Evolutionary conservation across 2,797 vertebrate species (phyloP).

Genomic region (Aeoliscus strigatus): DNA sequence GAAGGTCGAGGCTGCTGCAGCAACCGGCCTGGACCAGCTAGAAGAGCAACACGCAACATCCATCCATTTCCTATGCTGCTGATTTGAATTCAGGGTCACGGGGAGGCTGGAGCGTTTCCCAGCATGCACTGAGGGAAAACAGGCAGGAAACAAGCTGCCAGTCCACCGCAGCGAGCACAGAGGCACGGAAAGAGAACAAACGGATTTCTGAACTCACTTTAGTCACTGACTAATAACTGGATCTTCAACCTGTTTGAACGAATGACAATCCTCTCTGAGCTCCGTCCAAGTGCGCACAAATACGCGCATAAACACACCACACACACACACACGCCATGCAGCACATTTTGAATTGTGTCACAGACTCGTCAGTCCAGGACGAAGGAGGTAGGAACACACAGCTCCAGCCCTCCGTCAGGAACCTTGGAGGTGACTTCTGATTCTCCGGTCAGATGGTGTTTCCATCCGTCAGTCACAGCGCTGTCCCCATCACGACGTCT

Average conservation of each 20-base stretch:
- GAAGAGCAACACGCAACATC: slow-evolving; percentile 23
- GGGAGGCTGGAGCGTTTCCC: slow-evolving; percentile 11
- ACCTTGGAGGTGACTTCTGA: slow-evolving; percentile 24
- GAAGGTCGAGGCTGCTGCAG: slow-evolving; percentile 48
- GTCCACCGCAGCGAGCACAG: slow-evolving; percentile 1
- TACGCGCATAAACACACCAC: too few species aligned
- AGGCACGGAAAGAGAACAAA: too few species aligned
- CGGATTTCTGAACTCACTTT: too few species aligned
- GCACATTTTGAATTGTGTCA: too few species aligned
- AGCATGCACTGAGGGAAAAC: slow-evolving; percentile 14
- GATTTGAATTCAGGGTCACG: slow-evolving; percentile 36
- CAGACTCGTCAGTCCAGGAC: too few species aligned
- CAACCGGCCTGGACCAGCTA: slow-evolving; percentile 23
- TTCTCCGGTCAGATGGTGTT: slow-evolving; percentile 8
- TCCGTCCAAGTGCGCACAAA: too few species aligned
- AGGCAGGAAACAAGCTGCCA: not conserved
- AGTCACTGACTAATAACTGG: too few species aligned
- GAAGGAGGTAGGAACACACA: slow-evolving; percentile 17
- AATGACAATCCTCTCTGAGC: too few species aligned
- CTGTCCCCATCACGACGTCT: slow-evolving; percentile 14
- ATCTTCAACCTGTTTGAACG: too few species aligned
- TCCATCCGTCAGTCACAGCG: slow-evolving; percentile 29
- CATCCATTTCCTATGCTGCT: slow-evolving; percentile 32
- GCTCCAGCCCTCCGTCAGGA: slow-evolving; percentile 30
- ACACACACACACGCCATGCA: too few species aligned